Conservation (phyloP, 1,140 invertebrate species). For the Ylistrum balloti region DNA sequence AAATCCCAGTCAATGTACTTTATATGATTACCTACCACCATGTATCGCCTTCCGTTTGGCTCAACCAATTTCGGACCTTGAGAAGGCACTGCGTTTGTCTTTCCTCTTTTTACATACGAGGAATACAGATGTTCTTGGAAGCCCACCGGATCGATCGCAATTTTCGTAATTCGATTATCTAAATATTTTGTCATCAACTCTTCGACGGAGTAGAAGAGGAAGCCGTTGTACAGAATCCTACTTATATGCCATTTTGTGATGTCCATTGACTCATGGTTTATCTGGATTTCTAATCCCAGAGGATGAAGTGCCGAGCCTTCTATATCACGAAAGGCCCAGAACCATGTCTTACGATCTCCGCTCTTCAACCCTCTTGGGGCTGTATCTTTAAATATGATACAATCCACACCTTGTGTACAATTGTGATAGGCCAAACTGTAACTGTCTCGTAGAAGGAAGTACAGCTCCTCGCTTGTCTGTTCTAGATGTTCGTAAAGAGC, state of each 20-base stretch:
- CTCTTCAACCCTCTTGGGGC: constrained; percentile 71
- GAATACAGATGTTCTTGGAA: constrained; percentile 68
- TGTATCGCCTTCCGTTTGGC: constrained; percentile 75
- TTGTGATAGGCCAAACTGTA: constrained; percentile 75
- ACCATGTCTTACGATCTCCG: constrained; percentile 74
- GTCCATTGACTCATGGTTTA: constrained; percentile 72
- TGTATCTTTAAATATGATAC: constrained; percentile 71
- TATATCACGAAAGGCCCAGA: constrained; percentile 73
- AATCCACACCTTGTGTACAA: constrained; percentile 70
- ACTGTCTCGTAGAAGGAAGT: constrained; percentile 72
- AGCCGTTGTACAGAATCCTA: constrained; percentile 74
- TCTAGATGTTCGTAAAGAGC: constrained; percentile 67
- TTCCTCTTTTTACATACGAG: constrained; percentile 67
- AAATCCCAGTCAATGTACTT: constrained; percentile 79
- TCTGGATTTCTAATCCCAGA: constrained; percentile 74
- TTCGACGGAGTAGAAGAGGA: constrained; percentile 71
- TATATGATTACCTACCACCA: constrained; percentile 71
- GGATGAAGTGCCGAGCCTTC: constrained; percentile 78
- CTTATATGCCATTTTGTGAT: constrained; percentile 70
- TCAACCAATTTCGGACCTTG: constrained; percentile 73
- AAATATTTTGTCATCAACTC: constrained; percentile 70
- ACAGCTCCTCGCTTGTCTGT: constrained; percentile 63
- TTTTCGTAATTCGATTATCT: constrained; percentile 61
- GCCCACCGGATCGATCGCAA: constrained; percentile 54
- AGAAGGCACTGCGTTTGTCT: constrained; percentile 59